phyloP scores from a whole-genome alignment of 2,888 invertebrate species.

The Heliconius hortense region DNA sequence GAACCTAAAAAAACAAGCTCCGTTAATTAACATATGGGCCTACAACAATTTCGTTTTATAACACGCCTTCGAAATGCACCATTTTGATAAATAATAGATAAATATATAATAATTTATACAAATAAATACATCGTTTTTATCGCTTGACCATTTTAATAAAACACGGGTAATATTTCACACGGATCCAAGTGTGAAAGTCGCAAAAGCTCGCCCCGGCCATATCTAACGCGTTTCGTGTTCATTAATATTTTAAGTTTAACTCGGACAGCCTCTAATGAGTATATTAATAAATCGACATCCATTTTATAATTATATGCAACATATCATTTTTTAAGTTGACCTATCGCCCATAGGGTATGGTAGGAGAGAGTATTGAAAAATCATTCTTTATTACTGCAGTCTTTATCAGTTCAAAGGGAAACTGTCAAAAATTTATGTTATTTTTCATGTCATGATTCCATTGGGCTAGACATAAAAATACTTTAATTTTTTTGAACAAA shows the following conservation, averaged over 20 bases:
- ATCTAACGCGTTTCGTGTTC: conserved; percentile 19
- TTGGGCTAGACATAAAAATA: too few relatives aligned
- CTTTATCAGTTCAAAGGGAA: too few relatives aligned
- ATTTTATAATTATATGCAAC: conserved; percentile 26
- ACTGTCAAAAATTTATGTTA: too few relatives aligned
- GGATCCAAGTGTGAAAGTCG: conserved; percentile 24
- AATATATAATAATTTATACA: neutral
- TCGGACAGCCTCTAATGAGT: conserved; percentile 24
- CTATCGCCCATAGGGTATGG: neutral
- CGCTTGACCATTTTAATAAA: neutral
- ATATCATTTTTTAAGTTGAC: conserved; percentile 7
- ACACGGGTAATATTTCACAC: conserved; percentile 17
- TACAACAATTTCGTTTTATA: too few relatives aligned
- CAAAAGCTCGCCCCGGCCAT: conserved; percentile 19
- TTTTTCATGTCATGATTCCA: too few relatives aligned
- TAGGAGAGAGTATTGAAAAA: neutral
- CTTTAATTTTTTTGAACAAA: too few relatives aligned
- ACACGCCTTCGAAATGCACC: too few relatives aligned
- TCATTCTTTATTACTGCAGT: neutral
- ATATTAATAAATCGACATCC: conserved; percentile 25
- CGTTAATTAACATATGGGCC: too few relatives aligned
- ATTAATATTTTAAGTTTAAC: conserved; percentile 28
- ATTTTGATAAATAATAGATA: too few relatives aligned
- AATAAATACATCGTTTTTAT: conserved; percentile 12
- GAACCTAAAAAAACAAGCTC: too few relatives aligned